Conservation (phyloP, 2,797 vertebrate species). For the Acanthurus lineatus region DNA sequence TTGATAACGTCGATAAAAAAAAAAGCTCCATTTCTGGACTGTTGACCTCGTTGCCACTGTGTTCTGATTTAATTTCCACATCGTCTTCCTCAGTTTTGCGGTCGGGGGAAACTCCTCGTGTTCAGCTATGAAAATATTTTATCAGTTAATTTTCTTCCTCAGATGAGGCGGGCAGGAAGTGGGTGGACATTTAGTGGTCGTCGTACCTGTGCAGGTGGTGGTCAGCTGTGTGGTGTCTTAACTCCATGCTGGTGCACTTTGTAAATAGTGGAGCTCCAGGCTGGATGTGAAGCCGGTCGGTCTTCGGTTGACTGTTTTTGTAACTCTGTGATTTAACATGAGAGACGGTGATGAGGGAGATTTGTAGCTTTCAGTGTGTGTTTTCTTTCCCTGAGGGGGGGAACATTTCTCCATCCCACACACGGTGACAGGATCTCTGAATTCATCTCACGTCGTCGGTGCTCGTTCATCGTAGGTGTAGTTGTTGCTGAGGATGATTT, state of each 20-base stretch:
- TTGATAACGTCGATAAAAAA: too few species aligned
- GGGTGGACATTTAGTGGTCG: not conserved
- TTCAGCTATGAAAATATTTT: too few species aligned
- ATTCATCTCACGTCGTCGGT: conserved; percentile 22
- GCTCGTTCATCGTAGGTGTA: conserved; percentile 19
- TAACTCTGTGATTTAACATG: conserved; percentile 12
- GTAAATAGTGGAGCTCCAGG: conserved; percentile 12
- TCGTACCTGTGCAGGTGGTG: conserved; percentile 8
- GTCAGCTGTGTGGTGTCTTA: not conserved
- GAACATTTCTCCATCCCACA: conserved; percentile 18
- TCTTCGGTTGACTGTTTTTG: conserved; percentile 8
- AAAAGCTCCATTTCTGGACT: not conserved
- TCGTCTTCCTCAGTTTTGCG: conserved; percentile 53
- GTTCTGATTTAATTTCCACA: conserved; percentile 42
- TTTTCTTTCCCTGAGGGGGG: conserved; percentile 7
- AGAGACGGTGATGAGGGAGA: conserved; percentile 1
- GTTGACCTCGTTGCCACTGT: conserved; percentile 19
- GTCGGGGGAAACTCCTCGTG: too few species aligned
- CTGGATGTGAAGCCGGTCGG: conserved; percentile 14
- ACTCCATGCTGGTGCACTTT: conserved; percentile 2
- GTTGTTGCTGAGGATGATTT: not conserved
- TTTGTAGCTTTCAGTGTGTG: not conserved
- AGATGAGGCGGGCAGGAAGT: too few species aligned
- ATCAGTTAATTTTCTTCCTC: too few species aligned
- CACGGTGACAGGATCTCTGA: not conserved